Evolutionary conservation across 1,140 invertebrate species (phyloP).

Genomic region (Drosophila nikananu): DNA sequence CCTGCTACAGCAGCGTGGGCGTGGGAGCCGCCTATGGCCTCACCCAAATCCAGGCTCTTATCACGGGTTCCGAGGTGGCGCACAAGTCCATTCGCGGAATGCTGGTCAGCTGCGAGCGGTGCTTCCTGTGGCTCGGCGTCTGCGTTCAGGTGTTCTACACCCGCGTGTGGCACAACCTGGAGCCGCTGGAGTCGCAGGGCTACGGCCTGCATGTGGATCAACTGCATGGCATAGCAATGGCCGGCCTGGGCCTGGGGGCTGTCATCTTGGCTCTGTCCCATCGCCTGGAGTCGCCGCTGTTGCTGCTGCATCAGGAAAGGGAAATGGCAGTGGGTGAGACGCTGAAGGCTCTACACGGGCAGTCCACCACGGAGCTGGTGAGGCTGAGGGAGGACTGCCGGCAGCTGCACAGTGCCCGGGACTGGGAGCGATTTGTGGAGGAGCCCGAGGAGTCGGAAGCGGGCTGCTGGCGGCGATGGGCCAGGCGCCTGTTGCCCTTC

Average conservation of each 20-base stretch:
- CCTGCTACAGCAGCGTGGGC: constrained; percentile 72
- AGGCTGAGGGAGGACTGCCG: constrained; percentile 70
- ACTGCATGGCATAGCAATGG: constrained; percentile 68
- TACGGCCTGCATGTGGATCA: constrained; percentile 71
- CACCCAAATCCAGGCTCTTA: constrained; percentile 67
- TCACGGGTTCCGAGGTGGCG: constrained; percentile 68
- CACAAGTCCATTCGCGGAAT: constrained; percentile 72
- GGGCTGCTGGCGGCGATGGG: constrained; percentile 21
- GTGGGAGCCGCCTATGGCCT: constrained; percentile 67
- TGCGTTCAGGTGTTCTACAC: constrained; percentile 71
- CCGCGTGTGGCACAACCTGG: constrained; percentile 68
- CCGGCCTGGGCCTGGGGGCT: constrained; percentile 55
- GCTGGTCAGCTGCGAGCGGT: constrained; percentile 67
- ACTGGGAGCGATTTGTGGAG: constrained; percentile 62
- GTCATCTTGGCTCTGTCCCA: constrained; percentile 60
- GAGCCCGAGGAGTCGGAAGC: constrained; percentile 14
- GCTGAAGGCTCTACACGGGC: constrained; percentile 60
- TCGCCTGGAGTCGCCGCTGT: constrained; percentile 68
- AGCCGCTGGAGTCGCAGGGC: constrained; percentile 52
- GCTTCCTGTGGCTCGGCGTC: constrained; percentile 77
- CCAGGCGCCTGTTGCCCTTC: constrained; percentile 53
- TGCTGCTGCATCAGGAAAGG: constrained; percentile 68
- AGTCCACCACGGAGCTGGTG: constrained; percentile 61
- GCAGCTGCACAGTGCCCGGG: constrained; percentile 65
- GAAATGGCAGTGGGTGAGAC: constrained; percentile 68